phyloP scores from a whole-genome alignment of 2,797 vertebrate species.

The Austrolebias charrua region DNA sequence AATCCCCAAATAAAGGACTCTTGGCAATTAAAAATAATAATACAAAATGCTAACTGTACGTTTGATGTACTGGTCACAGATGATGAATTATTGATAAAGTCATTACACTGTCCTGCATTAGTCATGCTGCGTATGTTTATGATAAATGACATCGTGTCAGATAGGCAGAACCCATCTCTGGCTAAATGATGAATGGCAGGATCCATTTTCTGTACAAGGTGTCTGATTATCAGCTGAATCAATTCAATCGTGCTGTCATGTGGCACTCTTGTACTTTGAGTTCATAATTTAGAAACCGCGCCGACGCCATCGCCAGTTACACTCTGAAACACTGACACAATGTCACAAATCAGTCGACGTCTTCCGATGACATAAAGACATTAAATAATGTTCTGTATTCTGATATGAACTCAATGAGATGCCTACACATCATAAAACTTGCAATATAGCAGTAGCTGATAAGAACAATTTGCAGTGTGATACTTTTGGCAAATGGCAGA shows the following conservation, averaged over 20 bases:
- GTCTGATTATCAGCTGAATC: constrained; percentile 39
- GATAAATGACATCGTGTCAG: constrained; percentile 40
- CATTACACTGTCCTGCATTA: constrained; percentile 45
- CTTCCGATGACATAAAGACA: constrained; percentile 2
- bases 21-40: constrained; percentile 2
- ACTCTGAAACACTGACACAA: background rate
- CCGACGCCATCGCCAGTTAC: background rate
- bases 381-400: background rate
- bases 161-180: constrained; percentile 21
- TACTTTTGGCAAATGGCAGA: too few relatives aligned
- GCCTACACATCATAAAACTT: too few relatives aligned
- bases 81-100: constrained; percentile 64
- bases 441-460: too few relatives aligned
- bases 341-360: background rate
- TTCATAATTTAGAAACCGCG: constrained; percentile 27
- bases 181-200: constrained; percentile 57
- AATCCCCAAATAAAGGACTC: constrained; percentile 25
- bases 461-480: too few relatives aligned
- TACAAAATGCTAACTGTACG: constrained; percentile 22
- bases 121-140: constrained; percentile 40
- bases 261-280: constrained; percentile 7
- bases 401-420: background rate
- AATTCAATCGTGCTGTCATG: constrained; percentile 24
- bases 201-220: constrained; percentile 20
- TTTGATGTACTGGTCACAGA: constrained; percentile 46